These are phyloP conservation scores for Cheilosia vulpina DNA, from an alignment of 2,888 invertebrate genomes.

Conservation along the genomic window DNA sequence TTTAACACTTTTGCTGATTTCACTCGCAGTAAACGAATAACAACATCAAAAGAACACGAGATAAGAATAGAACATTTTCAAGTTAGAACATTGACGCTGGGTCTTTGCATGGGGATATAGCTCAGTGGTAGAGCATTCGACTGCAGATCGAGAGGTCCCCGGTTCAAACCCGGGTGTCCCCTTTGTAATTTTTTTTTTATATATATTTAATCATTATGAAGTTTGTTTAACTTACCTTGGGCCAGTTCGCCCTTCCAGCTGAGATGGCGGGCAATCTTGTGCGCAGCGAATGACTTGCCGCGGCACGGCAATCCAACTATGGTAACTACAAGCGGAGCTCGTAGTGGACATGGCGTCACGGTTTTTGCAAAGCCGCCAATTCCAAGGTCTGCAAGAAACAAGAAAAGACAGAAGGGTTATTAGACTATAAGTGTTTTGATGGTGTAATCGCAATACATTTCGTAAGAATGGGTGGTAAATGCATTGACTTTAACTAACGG, in stretches of 20 bases:
- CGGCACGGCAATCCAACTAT: conserved; percentile 96
- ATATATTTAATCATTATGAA: background rate
- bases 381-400: conserved; percentile 54
- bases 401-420: background rate
- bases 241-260: conserved; percentile 96
- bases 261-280: conserved; percentile 93
- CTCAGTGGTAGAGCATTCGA: conserved; percentile 79
- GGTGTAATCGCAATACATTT: conserved; percentile 7
- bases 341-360: conserved; percentile 81
- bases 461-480: background rate
- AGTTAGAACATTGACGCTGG: background rate
- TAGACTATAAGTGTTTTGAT: background rate
- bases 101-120: conserved; percentile 75
- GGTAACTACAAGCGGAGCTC: conserved; percentile 91
- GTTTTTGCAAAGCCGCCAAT: conserved; percentile 60
- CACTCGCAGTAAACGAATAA: background rate
- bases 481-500: too few species aligned
- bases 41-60: conserved; percentile 1
- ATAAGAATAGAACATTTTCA: conserved; percentile 17
- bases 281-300: conserved; percentile 96
- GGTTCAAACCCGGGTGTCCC: conserved; percentile 79
- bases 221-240: conserved; percentile 86
- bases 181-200: conserved; percentile 48
- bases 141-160: conserved; percentile 79
- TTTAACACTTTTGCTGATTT: background rate